phyloP scores from a whole-genome alignment of 2,888 invertebrate species.

The Didymodactylos carnosus region DNA sequence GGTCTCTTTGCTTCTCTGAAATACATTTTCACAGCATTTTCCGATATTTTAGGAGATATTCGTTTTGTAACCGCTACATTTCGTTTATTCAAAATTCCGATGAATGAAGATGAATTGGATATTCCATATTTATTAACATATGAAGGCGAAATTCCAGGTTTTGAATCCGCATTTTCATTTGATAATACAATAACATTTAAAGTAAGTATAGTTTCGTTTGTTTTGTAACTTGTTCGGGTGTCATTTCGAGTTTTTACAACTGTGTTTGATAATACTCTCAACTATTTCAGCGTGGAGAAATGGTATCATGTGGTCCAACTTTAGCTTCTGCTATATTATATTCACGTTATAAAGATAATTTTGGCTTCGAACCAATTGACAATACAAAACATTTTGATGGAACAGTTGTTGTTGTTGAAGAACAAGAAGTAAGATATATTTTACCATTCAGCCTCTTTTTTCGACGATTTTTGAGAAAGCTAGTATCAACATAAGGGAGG shows the following conservation, averaged over 20 bases:
- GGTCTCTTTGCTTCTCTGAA: too few species aligned
- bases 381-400: background rate
- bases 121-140: background rate
- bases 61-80: conserved; percentile 26
- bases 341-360: background rate
- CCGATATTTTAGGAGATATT: conserved; percentile 24
- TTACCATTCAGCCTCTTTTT: too few species aligned
- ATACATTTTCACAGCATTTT: too few species aligned
- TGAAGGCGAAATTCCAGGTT: background rate
- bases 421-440: background rate
- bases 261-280: background rate
- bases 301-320: background rate
- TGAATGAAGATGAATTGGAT: background rate
- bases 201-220: background rate
- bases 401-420: background rate
- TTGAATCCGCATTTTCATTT: background rate
- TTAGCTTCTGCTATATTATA: background rate
- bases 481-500: too few species aligned
- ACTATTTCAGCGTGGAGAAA: background rate
- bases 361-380: background rate
- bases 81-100: conserved; percentile 22
- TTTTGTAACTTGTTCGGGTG: too few species aligned
- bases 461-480: too few species aligned
- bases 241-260: too few species aligned
- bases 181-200: background rate